Percentiles rank a stretch among this genome's conserved stretches.
Evolutionary conservation across 2,797 vertebrate species (phyloP).

Genomic region (Gadopsis marmoratus): DNA sequence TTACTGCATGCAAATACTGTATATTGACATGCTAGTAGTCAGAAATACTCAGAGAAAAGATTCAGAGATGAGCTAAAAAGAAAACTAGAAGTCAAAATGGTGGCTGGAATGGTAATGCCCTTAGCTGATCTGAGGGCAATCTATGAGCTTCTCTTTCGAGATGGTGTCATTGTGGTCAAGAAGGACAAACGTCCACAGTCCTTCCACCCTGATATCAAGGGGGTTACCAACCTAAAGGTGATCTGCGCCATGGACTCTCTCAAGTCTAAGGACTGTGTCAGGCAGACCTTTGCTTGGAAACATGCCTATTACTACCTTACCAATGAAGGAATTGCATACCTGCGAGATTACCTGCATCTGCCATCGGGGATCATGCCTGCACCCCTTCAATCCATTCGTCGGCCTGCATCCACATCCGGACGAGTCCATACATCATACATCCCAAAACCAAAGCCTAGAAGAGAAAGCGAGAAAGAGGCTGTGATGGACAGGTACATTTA

Average conservation of each 20-base stretch:
- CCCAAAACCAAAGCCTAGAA: constrained; percentile 61
- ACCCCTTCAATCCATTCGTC: constrained; percentile 83
- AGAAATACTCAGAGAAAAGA: background rate
- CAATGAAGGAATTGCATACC: constrained; percentile 85
- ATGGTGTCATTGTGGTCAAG: constrained; percentile 91
- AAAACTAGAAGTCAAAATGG: constrained; percentile 82
- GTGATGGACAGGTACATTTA: constrained; percentile 74
- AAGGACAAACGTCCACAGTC: constrained; percentile 87
- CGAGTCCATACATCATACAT: constrained; percentile 68
- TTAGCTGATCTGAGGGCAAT: constrained; percentile 87
- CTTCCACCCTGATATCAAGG: constrained; percentile 86
- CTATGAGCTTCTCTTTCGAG: constrained; percentile 90
- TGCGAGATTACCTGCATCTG: constrained; percentile 87
- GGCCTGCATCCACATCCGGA: constrained; percentile 54
- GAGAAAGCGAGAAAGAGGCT: constrained; percentile 36
- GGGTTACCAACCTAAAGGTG: constrained; percentile 88
- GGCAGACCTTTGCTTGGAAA: constrained; percentile 89
- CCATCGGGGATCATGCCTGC: constrained; percentile 88
- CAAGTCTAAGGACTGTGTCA: constrained; percentile 86
- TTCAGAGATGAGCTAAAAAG: constrained; percentile 6
- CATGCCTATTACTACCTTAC: constrained; percentile 93
- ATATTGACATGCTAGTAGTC: background rate
- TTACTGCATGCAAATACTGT: background rate
- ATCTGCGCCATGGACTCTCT: constrained; percentile 87
- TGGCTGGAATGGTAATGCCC: constrained; percentile 92